Evolutionary conservation across 2,797 vertebrate species (phyloP).

Genomic region (Sebastes matsubarae): DNA sequence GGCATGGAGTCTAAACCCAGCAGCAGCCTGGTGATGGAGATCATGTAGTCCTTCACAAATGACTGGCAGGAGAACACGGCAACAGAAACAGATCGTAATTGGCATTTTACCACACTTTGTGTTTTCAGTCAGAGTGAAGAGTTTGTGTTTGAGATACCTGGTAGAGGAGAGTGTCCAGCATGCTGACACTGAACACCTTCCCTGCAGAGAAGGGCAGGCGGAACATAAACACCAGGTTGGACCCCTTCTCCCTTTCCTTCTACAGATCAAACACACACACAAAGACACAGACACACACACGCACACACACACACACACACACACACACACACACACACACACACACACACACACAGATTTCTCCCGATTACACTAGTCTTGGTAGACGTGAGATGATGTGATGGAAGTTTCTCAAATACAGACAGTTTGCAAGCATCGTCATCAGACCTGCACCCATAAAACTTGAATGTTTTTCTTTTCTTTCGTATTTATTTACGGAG

Average conservation of each 20-base stretch:
- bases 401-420: background rate
- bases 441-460: background rate
- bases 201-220: slow-evolving; percentile 88
- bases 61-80: slow-evolving; percentile 74
- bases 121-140: background rate
- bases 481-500: background rate
- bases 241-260: slow-evolving; percentile 89
- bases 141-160: slow-evolving; percentile 77
- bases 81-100: slow-evolving; percentile 13
- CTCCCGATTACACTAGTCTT: slow-evolving; percentile 1
- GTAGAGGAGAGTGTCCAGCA: slow-evolving; percentile 89
- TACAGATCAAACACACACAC: slow-evolving; percentile 57
- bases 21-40: slow-evolving; percentile 87
- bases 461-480: background rate
- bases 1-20: slow-evolving; percentile 89
- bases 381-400: background rate
- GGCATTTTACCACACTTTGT: background rate
- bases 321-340: background rate
- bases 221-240: slow-evolving; percentile 90
- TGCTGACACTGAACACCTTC: slow-evolving; percentile 90
- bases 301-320: background rate
- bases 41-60: slow-evolving; percentile 92
- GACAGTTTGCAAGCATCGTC: background rate
- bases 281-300: background rate
- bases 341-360: background rate